Conservation (phyloP, 2,113 vertebrate genomes). For the Arothron firmamentum region DNA sequence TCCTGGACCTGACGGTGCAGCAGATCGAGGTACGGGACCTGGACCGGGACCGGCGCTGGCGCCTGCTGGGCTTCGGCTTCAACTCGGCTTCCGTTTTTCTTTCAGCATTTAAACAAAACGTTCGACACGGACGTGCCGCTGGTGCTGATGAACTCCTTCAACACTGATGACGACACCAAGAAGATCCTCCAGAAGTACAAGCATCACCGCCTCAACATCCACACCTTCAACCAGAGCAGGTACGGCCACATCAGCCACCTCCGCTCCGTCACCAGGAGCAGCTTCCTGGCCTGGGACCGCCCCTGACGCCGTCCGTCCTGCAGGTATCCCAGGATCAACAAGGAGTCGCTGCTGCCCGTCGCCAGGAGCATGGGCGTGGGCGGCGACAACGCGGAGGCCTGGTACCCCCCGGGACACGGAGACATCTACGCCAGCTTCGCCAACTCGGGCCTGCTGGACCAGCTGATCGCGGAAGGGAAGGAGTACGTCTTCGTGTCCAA, state of each 20-base stretch:
- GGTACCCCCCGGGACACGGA: constrained; percentile 96
- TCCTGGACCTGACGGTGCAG: constrained; percentile 94
- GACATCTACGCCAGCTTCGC: constrained; percentile 94
- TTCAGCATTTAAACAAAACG: constrained; percentile 91
- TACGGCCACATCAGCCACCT: too few species aligned
- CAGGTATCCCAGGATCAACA: constrained; percentile 95
- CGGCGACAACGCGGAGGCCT: constrained; percentile 86
- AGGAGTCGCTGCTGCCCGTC: constrained; percentile 92
- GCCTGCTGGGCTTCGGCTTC: too few species aligned
- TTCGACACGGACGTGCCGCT: constrained; percentile 89
- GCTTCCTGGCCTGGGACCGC: too few species aligned
- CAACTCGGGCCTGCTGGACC: constrained; percentile 89
- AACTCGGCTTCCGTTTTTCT: background rate
- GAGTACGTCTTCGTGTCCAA: constrained; percentile 98
- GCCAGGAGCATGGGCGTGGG: constrained; percentile 81
- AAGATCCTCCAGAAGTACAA: constrained; percentile 97
- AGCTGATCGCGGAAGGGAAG: constrained; percentile 85
- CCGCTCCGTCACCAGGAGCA: too few species aligned
- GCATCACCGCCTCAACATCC: constrained; percentile 90
- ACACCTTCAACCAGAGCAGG: constrained; percentile 99
- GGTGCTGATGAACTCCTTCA: constrained; percentile 98
- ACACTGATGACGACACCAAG: constrained; percentile 95
- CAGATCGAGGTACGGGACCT: constrained; percentile 98
- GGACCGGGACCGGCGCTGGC: too few species aligned
- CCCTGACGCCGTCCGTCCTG: background rate